Evolutionary conservation across 2,888 invertebrate genomes (phyloP), one percentile per base, ranked within the genome.

Genomic region (Ecdyonurus torrentis): DNA sequence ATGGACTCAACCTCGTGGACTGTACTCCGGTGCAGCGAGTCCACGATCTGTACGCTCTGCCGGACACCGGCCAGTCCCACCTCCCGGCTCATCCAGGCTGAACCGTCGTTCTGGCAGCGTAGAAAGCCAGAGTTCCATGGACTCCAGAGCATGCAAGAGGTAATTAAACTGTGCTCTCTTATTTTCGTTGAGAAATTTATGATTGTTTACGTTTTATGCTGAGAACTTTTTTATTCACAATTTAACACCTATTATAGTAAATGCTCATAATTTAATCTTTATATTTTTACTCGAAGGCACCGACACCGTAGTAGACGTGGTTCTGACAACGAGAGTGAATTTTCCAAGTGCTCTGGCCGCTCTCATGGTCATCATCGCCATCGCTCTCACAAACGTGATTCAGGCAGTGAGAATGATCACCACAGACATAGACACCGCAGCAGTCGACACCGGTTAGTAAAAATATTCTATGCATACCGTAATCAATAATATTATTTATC

Each of bases 251-350:
- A n/a, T n/a, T n/a, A n/a, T n/a, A n/a, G n/a, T 59, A n/a, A 18
- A 10, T 2, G 19, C 1, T 1, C 7, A 20, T 18, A 59, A 18
- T 59, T 59, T 23, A 62, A 23, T 1, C 50, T 59, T 23, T 23
- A n/a, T 19, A 25, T 58, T 59, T 59, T 52, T 15, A n/a, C n/a
- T n/a, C n/a, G n/a, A 70, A 85, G 88, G 71, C 86, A 88, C 73
- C 83, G 85, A 70, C 68, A 91, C 73, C 83, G 90, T 52, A 89
- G 89, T 69, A 83, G 89, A 67, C 81, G 86, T 70, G 83, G 89
- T 68, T 92, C 92, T 1, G 93, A 93, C 73, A 91, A 91, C 68
- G 92, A 93, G 75, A 92, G 92, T 70, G 92, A 93, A 75, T 76
- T 91, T 68, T 92, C 92, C 0, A 85, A 91, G 65, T 86, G 89